Conservation (phyloP, 2,888 invertebrate genomes). For the Serrognathus titanus region DNA sequence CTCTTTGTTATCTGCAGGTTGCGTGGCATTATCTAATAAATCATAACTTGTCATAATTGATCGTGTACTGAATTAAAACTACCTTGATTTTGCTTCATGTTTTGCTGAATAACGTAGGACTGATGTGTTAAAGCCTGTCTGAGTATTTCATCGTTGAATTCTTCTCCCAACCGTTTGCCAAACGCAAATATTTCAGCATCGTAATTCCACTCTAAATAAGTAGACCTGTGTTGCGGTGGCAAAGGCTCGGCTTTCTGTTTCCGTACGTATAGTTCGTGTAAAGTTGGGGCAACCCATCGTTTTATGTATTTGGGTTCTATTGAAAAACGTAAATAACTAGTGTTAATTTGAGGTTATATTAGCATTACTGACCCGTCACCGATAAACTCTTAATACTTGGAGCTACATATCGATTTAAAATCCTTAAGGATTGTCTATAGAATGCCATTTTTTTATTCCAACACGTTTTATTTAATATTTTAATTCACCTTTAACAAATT, state of each 20-base stretch:
- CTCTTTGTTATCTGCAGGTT: slow-evolving; percentile 59
- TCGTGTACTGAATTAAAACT: not conserved
- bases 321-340: not conserved
- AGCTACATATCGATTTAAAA: no score
- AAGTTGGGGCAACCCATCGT: slow-evolving; percentile 69
- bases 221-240: slow-evolving; percentile 53
- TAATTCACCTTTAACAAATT: no score
- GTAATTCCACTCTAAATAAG: slow-evolving; percentile 82
- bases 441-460: not conserved
- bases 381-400: no score
- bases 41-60: not conserved
- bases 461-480: not conserved
- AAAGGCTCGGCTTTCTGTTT: slow-evolving; percentile 57
- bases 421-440: not conserved
- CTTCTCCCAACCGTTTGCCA: slow-evolving; percentile 78
- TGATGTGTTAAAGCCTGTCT: slow-evolving; percentile 75
- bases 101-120: slow-evolving; percentile 72
- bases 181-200: slow-evolving; percentile 86
- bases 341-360: no score
- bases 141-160: slow-evolving; percentile 68
- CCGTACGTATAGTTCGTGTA: slow-evolving; percentile 59
- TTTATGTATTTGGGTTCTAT: slow-evolving; percentile 30
- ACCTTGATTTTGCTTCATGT: slow-evolving; percentile 48
- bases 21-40: not conserved
- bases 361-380: no score